A percentile compares a stretch with the other conserved stretches of the same genome.
These are phyloP conservation scores for Anabacerthia variegaticeps DNA, from an alignment of 2,797 vertebrate genomes.

Conservation along the genomic window DNA sequence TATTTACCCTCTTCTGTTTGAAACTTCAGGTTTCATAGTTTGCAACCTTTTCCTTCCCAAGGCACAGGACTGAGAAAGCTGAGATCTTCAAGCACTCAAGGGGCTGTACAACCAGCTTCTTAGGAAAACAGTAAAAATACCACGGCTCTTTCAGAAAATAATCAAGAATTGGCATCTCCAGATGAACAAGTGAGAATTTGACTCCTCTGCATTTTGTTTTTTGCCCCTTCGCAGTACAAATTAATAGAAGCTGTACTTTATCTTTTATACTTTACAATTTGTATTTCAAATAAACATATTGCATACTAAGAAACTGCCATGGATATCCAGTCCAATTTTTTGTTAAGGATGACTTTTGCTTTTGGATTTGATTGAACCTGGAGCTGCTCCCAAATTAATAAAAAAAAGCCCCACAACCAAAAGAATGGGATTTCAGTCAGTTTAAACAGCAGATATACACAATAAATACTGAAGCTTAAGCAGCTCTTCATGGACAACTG, in stretches of 20 bases:
- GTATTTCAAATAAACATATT: neutral
- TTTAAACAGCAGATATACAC: neutral
- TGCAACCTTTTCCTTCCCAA: neutral
- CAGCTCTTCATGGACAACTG: neutral
- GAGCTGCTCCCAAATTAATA: neutral
- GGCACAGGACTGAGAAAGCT: neutral
- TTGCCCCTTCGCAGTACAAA: neutral
- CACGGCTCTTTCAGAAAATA: neutral
- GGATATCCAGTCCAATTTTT: neutral
- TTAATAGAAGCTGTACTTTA: neutral
- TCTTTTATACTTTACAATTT: neutral
- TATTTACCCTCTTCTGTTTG: neutral
- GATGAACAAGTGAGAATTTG: neutral
- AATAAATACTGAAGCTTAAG: neutral
- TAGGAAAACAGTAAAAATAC: neutral
- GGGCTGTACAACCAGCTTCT: neutral
- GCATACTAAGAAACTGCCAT: neutral
- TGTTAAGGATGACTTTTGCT: neutral
- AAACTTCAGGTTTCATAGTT: neutral
- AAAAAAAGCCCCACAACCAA: neutral
- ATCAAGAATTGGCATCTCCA: neutral
- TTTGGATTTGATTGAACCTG: neutral
- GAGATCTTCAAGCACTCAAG: neutral
- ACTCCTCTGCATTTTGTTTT: neutral
- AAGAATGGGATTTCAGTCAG: neutral